phyloP scores from a whole-genome alignment of 1,140 invertebrate species.

The Cryptotermes secundus region DNA sequence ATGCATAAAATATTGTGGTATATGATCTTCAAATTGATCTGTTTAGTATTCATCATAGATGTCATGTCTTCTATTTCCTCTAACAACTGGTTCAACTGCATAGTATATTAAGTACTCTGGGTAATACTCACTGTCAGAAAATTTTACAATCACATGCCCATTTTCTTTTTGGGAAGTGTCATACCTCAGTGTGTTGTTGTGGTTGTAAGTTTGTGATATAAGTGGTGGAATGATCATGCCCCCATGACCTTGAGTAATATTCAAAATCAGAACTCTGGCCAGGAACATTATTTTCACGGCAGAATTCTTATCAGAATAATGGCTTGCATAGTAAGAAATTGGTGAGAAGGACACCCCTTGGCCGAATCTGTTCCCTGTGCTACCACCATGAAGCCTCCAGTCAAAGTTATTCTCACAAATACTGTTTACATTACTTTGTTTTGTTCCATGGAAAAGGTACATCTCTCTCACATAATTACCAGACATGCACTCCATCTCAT shows the following conservation, averaged over 20 bases:
- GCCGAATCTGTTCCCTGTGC: constrained; percentile 40
- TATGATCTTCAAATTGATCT: too few relatives aligned
- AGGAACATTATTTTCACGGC: constrained; percentile 40
- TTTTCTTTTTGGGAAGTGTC: constrained; percentile 41
- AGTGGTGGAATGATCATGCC: neutral
- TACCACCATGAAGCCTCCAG: constrained; percentile 41
- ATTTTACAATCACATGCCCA: constrained; percentile 42
- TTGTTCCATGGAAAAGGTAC: constrained; percentile 43
- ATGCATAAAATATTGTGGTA: too few relatives aligned
- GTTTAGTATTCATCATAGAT: neutral
- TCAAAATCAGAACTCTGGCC: constrained; percentile 30
- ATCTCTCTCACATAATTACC: constrained; percentile 33
- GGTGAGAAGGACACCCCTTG: constrained; percentile 43
- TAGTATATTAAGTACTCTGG: constrained; percentile 42
- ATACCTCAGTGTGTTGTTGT: constrained; percentile 29
- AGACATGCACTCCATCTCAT: constrained; percentile 36
- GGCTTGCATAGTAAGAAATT: constrained; percentile 41
- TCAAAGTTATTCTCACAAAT: constrained; percentile 44
- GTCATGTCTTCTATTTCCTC: neutral
- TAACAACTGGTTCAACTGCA: neutral
- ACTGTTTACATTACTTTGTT: constrained; percentile 35
- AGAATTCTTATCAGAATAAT: constrained; percentile 41
- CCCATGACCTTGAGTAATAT: neutral
- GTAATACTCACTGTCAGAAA: constrained; percentile 44
- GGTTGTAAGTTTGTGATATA: neutral